A percentile compares a stretch with the other conserved stretches of the same genome.
Conservation (phyloP, 1,140 invertebrate species). For the Drosophila murphyi region DNA sequence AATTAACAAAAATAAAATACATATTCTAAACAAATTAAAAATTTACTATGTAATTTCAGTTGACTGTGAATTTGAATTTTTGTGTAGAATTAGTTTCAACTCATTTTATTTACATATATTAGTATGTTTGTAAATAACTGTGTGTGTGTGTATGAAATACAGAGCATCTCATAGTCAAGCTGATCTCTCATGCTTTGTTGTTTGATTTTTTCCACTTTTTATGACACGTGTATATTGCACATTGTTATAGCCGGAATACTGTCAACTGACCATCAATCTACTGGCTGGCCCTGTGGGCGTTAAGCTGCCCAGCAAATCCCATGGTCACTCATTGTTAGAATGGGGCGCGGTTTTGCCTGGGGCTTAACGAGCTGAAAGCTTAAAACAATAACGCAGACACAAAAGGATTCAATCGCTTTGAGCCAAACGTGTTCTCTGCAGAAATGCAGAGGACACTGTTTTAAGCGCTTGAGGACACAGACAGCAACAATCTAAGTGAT, state of each 20-base stretch:
- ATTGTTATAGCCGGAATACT: slow-evolving; percentile 63
- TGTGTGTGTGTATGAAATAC: too few species aligned
- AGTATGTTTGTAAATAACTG: too few species aligned
- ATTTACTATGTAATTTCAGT: too few species aligned
- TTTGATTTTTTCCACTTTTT: slow-evolving; percentile 6
- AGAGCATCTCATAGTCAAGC: neutral
- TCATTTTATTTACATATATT: too few species aligned
- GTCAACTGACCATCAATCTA: slow-evolving; percentile 81
- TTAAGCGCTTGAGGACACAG: slow-evolving; percentile 62
- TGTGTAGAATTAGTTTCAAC: too few species aligned
- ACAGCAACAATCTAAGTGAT: slow-evolving; percentile 43
- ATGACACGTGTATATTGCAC: slow-evolving; percentile 45
- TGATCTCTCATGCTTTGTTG: neutral
- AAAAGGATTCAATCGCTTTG: slow-evolving; percentile 73
- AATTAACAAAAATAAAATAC: too few species aligned
- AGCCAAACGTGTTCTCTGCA: slow-evolving; percentile 59
- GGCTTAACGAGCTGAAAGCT: slow-evolving; percentile 69
- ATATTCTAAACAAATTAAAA: too few species aligned
- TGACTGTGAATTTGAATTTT: too few species aligned
- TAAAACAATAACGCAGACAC: slow-evolving; percentile 72
- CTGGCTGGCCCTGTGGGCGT: slow-evolving; percentile 56
- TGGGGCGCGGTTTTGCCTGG: slow-evolving; percentile 63
- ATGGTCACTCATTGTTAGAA: slow-evolving; percentile 56
- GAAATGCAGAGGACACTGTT: slow-evolving; percentile 23
- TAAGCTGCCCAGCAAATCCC: slow-evolving; percentile 71